Percentiles rank a stretch among this genome's conserved stretches.
phyloP scores from a whole-genome alignment of 2,888 invertebrate species.

The Micoletzkya japonica region DNA sequence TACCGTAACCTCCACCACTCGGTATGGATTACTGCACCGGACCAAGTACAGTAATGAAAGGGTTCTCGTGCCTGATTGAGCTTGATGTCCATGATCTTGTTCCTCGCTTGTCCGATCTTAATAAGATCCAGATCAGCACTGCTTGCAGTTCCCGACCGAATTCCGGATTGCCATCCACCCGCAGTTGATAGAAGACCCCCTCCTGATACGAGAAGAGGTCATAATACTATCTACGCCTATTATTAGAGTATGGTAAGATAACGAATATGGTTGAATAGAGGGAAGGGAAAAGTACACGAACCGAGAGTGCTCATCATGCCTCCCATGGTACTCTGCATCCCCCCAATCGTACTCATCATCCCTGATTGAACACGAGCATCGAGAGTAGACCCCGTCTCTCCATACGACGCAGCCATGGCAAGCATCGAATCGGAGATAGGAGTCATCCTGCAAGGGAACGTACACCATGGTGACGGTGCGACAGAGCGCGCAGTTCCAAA shows the following conservation, averaged over 20 bases:
- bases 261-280: background rate
- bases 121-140: constrained; percentile 84
- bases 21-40: too few species aligned
- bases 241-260: too few species aligned
- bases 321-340: constrained; percentile 46
- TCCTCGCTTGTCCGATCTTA: constrained; percentile 97
- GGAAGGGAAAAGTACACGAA: background rate
- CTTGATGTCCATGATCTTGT: constrained; percentile 98
- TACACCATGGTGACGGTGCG: too few species aligned
- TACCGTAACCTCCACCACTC: background rate
- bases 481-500: too few species aligned
- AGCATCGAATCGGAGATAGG: constrained; percentile 94
- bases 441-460: constrained; percentile 74
- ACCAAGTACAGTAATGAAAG: background rate
- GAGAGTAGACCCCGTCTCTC: constrained; percentile 73
- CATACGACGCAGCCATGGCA: constrained; percentile 75
- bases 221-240: background rate
- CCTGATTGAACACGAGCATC: constrained; percentile 72
- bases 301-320: constrained; percentile 68
- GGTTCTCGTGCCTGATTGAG: constrained; percentile 76
- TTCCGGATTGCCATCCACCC: constrained; percentile 76
- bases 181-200: constrained; percentile 70
- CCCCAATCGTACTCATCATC: constrained; percentile 46
- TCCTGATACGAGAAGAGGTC: constrained; percentile 25
- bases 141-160: constrained; percentile 61